Percentiles rank a stretch among this genome's conserved stretches.
phyloP scores from a whole-genome alignment of 2,113 vertebrate species.

The Oryzias woworae region DNA sequence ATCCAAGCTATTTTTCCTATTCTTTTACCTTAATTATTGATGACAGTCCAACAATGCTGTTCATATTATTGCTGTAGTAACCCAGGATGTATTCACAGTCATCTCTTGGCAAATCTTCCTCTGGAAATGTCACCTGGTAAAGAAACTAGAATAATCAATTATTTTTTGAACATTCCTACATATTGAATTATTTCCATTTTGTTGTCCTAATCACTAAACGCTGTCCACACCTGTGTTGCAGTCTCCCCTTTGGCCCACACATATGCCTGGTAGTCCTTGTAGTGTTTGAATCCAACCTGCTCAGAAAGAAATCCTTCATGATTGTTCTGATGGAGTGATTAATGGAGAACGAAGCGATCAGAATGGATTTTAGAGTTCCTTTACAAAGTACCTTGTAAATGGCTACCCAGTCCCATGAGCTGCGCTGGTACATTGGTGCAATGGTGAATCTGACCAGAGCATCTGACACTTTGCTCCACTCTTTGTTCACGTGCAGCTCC shows the following conservation, averaged over 20 bases:
- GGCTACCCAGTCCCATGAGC: conserved; percentile 98
- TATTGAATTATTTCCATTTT: too few species aligned
- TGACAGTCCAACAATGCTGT: conserved; percentile 89
- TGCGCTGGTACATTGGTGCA: conserved; percentile 84
- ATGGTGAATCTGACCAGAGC: conserved; percentile 84
- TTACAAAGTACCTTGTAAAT: conserved; percentile 85
- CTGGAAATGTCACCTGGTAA: conserved; percentile 86
- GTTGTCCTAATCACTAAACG: neutral
- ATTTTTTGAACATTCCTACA: neutral
- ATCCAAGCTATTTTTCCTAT: too few species aligned
- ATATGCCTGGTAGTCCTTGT: conserved; percentile 93
- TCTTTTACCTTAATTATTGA: conserved; percentile 89
- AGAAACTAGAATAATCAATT: neutral
- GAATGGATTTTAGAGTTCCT: neutral
- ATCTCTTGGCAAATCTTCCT: conserved; percentile 91
- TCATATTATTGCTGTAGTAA: conserved; percentile 90
- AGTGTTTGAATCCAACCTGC: conserved; percentile 93
- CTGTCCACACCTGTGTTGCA: conserved; percentile 54
- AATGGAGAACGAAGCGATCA: neutral
- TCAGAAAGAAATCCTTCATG: neutral
- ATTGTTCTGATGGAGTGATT: neutral
- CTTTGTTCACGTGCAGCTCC: conserved; percentile 85
- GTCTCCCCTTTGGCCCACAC: conserved; percentile 90
- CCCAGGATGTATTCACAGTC: conserved; percentile 91
- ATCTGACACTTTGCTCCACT: conserved; percentile 89